phyloP scores from a whole-genome alignment of 2,888 invertebrate species.

The Drosophila maculinotata region DNA sequence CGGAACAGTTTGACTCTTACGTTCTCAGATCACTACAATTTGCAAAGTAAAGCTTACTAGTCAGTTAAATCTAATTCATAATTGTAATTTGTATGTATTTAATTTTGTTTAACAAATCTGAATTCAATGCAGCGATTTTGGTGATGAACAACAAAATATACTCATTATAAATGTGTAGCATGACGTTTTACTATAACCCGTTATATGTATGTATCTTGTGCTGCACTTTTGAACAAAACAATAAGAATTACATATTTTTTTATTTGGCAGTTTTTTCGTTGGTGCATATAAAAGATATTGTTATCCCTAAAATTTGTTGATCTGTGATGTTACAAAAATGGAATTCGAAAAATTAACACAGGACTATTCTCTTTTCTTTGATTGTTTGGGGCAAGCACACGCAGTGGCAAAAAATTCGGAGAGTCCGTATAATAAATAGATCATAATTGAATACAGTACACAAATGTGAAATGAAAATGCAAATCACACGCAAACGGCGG shows the following conservation, averaged over 20 bases:
- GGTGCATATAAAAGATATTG: slow-evolving; percentile 16
- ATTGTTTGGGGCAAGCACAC: slow-evolving; percentile 30
- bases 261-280: slow-evolving; percentile 53
- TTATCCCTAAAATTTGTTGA: slow-evolving; percentile 14
- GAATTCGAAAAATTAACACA: slow-evolving; percentile 26
- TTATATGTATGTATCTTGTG: slow-evolving; percentile 33
- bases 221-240: slow-evolving; percentile 42
- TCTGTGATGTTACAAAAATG: slow-evolving; percentile 45
- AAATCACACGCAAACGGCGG: slow-evolving; percentile 47
- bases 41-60: slow-evolving; percentile 78
- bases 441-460: slow-evolving; percentile 25
- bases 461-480: slow-evolving; percentile 26
- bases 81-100: slow-evolving; percentile 35
- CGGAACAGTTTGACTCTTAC: slow-evolving; percentile 45
- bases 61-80: slow-evolving; percentile 51
- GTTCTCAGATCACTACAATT: slow-evolving; percentile 69
- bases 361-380: not conserved
- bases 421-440: slow-evolving; percentile 11
- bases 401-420: slow-evolving; percentile 13
- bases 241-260: slow-evolving; percentile 26
- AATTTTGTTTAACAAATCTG: slow-evolving; percentile 20
- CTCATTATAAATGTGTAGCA: slow-evolving; percentile 6
- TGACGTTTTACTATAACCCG: slow-evolving; percentile 11
- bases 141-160: slow-evolving; percentile 21
- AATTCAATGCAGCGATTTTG: slow-evolving; percentile 10